A percentile compares a stretch with the other conserved stretches of the same genome.
Evolutionary conservation across 2,113 vertebrate genomes (phyloP).

Genomic region (Plecotus auritus): DNA sequence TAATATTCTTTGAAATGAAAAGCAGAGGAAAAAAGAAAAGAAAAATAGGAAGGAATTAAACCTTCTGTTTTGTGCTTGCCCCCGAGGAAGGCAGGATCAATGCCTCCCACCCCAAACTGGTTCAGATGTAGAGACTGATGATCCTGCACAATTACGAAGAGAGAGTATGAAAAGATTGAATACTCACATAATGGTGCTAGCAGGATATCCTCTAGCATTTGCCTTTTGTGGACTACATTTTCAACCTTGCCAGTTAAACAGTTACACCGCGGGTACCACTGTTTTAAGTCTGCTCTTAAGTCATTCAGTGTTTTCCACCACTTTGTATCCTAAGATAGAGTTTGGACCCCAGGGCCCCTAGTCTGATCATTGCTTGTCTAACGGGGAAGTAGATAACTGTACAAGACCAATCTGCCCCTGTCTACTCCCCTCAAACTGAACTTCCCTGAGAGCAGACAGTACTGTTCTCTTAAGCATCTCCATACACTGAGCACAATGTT

Average conservation of each 20-base stretch:
- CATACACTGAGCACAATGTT: background rate
- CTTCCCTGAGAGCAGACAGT: background rate
- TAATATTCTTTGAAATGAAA: background rate
- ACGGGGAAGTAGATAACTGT: background rate
- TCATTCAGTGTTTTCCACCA: background rate
- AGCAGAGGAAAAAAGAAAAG: background rate
- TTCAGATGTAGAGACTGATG: background rate
- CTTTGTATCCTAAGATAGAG: background rate
- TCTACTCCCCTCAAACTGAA: background rate
- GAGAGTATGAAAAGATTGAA: background rate
- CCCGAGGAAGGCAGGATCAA: background rate
- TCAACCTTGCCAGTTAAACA: background rate
- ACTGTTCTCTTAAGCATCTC: background rate
- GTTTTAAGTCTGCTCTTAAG: background rate
- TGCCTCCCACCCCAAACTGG: background rate
- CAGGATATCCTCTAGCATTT: background rate
- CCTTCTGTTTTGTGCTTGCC: background rate
- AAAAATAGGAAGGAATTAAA: constrained; percentile 9
- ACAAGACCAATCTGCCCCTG: background rate
- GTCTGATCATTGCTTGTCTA: background rate
- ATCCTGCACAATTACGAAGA: background rate
- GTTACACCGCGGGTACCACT: background rate
- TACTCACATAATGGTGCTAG: background rate
- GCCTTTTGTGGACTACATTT: background rate
- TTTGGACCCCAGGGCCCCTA: background rate